Conservation (phyloP, 2,888 invertebrate genomes). For the Meloe dianella region DNA sequence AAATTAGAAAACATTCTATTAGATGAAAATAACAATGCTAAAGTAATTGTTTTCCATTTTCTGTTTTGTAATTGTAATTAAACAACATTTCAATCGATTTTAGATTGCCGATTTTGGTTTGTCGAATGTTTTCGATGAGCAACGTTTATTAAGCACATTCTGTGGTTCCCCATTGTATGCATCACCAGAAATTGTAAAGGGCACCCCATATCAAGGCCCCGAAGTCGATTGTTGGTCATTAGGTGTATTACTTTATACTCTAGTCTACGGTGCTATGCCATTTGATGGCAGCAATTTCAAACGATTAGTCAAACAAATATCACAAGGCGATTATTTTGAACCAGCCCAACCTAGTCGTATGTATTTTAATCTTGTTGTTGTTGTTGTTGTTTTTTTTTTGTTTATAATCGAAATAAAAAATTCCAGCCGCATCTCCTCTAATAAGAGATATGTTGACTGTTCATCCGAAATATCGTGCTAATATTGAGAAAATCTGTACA, state of each 20-base stretch:
- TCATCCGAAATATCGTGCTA: slow-evolving; percentile 85
- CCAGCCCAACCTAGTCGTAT: slow-evolving; percentile 91
- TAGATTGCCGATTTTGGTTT: slow-evolving; percentile 98
- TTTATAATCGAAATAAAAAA: slow-evolving; percentile 17
- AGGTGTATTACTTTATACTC: slow-evolving; percentile 94
- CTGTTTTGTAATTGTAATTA: no score
- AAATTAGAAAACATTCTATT: slow-evolving; percentile 94
- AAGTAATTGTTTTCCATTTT: slow-evolving; percentile 70
- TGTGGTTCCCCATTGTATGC: slow-evolving; percentile 97
- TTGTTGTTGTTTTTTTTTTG: no score
- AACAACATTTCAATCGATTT: no score
- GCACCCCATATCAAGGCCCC: slow-evolving; percentile 95
- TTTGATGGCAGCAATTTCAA: slow-evolving; percentile 99
- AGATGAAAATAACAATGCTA: slow-evolving; percentile 92
- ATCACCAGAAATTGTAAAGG: slow-evolving; percentile 97
- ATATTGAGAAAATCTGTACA: slow-evolving; percentile 91
- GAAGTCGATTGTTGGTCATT: slow-evolving; percentile 96
- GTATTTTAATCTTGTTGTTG: slow-evolving; percentile 47
- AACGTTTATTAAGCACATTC: slow-evolving; percentile 85
- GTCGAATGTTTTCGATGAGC: slow-evolving; percentile 94
- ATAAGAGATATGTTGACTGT: slow-evolving; percentile 95
- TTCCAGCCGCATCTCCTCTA: slow-evolving; percentile 87
- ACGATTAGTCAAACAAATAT: slow-evolving; percentile 94
- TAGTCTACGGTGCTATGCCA: slow-evolving; percentile 99
- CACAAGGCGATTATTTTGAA: slow-evolving; percentile 96